Evolutionary conservation across 2,797 vertebrate genomes (phyloP).

Genomic region (Takifugu ocellatus): DNA sequence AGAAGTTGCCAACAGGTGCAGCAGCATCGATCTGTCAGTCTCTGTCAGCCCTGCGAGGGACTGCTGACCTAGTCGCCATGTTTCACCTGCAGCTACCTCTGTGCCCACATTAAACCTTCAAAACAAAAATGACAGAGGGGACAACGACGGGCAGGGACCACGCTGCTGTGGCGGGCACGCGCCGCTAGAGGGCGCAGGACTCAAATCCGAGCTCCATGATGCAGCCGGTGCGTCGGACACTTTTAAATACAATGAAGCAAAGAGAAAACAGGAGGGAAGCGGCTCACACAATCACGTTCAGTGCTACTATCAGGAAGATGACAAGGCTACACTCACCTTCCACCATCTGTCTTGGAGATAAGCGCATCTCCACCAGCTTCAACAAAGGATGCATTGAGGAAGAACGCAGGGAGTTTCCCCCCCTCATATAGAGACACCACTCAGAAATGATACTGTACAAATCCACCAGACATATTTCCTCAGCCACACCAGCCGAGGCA

Average conservation of each 20-base stretch:
- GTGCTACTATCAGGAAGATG: slow-evolving; percentile 20
- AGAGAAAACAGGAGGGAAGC: slow-evolving; percentile 12
- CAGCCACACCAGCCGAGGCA: slow-evolving; percentile 4
- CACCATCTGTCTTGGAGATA: slow-evolving; percentile 41
- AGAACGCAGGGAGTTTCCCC: slow-evolving; percentile 21
- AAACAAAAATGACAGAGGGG: background rate
- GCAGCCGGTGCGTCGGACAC: background rate
- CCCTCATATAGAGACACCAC: slow-evolving; percentile 34
- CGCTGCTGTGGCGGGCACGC: background rate
- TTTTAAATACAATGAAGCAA: slow-evolving; percentile 9
- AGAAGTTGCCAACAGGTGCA: slow-evolving; percentile 28
- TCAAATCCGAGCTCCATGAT: slow-evolving; percentile 5
- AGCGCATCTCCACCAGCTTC: slow-evolving; percentile 15
- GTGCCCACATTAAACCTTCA: background rate
- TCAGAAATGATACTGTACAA: slow-evolving; percentile 19
- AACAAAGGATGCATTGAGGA: slow-evolving; percentile 57
- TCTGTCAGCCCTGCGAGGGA: slow-evolving; percentile 43
- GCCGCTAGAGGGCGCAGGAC: slow-evolving; percentile 69
- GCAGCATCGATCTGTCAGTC: slow-evolving; percentile 36
- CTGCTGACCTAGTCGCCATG: slow-evolving; percentile 40
- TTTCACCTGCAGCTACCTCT: slow-evolving; percentile 19
- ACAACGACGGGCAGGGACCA: background rate
- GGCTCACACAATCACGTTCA: slow-evolving; percentile 18
- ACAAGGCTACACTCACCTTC: slow-evolving; percentile 36
- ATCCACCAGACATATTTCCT: slow-evolving; percentile 15